phyloP scores from a whole-genome alignment of 2,888 invertebrate genomes.

The Xylophagus ater region DNA sequence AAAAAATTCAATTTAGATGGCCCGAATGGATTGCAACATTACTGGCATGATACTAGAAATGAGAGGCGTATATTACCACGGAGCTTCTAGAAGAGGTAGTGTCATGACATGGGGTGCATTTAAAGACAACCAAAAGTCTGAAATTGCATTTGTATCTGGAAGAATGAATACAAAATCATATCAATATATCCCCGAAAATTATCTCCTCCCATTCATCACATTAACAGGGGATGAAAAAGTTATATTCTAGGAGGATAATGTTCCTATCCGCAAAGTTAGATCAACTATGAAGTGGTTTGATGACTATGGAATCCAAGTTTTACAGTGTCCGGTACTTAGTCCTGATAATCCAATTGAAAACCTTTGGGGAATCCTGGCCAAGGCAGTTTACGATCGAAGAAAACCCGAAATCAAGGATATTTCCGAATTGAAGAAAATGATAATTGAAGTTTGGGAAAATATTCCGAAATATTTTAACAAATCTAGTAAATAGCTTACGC shows the following conservation, averaged over 20 bases:
- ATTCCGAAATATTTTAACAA: too few relatives aligned
- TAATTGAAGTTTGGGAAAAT: slow-evolving; percentile 1
- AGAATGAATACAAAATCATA: background rate
- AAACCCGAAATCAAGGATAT: slow-evolving; percentile 4
- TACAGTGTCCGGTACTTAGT: background rate
- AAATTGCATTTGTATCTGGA: slow-evolving; percentile 3
- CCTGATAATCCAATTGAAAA: slow-evolving; percentile 5
- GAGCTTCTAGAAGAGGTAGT: slow-evolving; percentile 7
- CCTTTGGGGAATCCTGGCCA: slow-evolving; percentile 4
- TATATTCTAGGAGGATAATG: slow-evolving; percentile 3
- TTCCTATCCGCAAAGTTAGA: slow-evolving; percentile 1
- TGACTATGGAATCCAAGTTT: slow-evolving; percentile 1
- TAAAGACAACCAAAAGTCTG: slow-evolving; percentile 5
- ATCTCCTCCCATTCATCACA: slow-evolving; percentile 1
- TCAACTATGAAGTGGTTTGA: slow-evolving; percentile 4
- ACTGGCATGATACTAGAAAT: slow-evolving; percentile 14
- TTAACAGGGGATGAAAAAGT: background rate
- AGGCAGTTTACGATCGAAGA: background rate
- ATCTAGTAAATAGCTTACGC: too few relatives aligned
- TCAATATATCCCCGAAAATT: slow-evolving; percentile 1
- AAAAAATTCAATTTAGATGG: slow-evolving; percentile 15
- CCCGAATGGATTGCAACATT: slow-evolving; percentile 14
- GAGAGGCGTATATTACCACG: slow-evolving; percentile 7
- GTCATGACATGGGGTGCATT: slow-evolving; percentile 15
- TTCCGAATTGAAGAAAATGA: slow-evolving; percentile 4